Evolutionary conservation across 2,888 invertebrate genomes (phyloP).

Genomic region (Oligia latruncula): DNA sequence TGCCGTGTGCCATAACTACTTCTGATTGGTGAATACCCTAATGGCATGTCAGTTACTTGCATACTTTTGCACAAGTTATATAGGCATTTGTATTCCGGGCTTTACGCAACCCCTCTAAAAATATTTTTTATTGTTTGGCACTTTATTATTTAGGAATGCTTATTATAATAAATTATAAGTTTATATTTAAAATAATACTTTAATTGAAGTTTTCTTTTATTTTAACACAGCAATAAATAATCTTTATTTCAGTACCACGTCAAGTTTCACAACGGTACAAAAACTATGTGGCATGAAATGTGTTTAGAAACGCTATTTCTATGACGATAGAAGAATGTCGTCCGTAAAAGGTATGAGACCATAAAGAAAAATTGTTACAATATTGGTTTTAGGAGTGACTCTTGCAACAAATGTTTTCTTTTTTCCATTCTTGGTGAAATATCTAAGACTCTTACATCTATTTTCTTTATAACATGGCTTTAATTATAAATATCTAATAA

Average conservation of each 20-base stretch:
- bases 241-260: background rate
- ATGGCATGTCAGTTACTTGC: no score
- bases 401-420: constrained; percentile 17
- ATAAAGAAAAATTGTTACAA: constrained; percentile 50
- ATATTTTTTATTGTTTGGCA: background rate
- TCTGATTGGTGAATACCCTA: no score
- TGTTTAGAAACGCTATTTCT: constrained; percentile 42
- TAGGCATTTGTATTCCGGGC: no score
- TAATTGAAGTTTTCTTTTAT: background rate
- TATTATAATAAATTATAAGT: background rate
- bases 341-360: constrained; percentile 43
- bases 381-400: constrained; percentile 33
- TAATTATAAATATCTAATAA: constrained; percentile 17
- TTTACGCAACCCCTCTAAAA: background rate
- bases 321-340: constrained; percentile 48
- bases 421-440: constrained; percentile 20
- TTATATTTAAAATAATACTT: background rate
- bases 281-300: constrained; percentile 40
- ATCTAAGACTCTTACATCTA: background rate
- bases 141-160: background rate
- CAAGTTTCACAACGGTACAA: constrained; percentile 18
- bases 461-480: constrained; percentile 7
- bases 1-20: no score
- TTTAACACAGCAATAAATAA: background rate
- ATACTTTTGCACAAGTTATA: no score